These are phyloP conservation scores for Microcaecilia unicolor DNA, from an alignment of 2,797 vertebrate genomes.

Conservation along the genomic window DNA sequence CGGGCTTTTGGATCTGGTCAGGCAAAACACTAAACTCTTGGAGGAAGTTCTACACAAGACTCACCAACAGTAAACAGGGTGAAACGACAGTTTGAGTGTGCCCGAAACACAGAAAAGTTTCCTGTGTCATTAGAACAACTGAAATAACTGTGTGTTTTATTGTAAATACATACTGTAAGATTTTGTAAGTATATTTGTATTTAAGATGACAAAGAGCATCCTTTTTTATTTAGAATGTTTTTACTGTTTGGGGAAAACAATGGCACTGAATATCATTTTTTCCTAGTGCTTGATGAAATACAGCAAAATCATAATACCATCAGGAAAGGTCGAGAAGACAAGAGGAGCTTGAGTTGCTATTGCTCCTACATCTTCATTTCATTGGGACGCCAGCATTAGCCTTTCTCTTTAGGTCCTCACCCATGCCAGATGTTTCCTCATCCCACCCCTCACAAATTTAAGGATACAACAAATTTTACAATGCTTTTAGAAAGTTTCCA, in stretches of 20 bases:
- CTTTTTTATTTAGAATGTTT: slow-evolving; percentile 48
- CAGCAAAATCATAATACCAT: slow-evolving; percentile 20
- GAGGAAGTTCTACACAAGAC: slow-evolving; percentile 92
- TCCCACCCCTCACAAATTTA: not conserved
- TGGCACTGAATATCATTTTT: slow-evolving; percentile 10
- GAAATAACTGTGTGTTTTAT: slow-evolving; percentile 35
- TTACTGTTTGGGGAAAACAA: slow-evolving; percentile 25
- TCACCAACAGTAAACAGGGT: slow-evolving; percentile 83
- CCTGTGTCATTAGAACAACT: slow-evolving; percentile 5
- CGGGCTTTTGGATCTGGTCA: slow-evolving; percentile 96
- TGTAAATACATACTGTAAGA: slow-evolving; percentile 88
- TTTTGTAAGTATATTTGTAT: slow-evolving; percentile 96
- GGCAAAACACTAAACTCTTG: slow-evolving; percentile 93
- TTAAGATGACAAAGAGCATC: slow-evolving; percentile 66
- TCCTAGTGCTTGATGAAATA: slow-evolving; percentile 9
- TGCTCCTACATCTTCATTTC: not conserved
- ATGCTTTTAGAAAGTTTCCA: no score
- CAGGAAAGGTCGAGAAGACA: slow-evolving; percentile 1
- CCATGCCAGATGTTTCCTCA: no score
- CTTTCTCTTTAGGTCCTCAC: not conserved
- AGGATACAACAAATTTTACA: not conserved
- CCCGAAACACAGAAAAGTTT: no score
- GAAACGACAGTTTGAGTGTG: slow-evolving; percentile 80
- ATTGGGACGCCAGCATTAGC: not conserved
- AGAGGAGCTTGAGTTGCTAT: slow-evolving; percentile 10